Evolutionary conservation across 2,797 vertebrate genomes (phyloP).

Genomic region (Hipposideros larvatus): DNA sequence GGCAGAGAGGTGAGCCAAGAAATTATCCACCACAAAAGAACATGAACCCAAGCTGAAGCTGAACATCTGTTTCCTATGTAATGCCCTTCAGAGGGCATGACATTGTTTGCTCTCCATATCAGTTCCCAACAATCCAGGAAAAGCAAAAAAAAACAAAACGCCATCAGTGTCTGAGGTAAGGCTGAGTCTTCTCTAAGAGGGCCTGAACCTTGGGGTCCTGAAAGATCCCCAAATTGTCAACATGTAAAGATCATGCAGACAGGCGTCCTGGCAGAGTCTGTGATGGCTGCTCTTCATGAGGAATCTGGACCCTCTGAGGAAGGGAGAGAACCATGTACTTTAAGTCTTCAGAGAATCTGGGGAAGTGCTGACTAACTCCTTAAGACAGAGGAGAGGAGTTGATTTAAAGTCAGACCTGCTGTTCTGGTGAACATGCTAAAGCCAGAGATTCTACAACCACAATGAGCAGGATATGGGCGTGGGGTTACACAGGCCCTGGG

Average conservation of each 20-base stretch:
- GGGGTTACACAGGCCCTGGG: neutral
- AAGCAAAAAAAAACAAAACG: neutral
- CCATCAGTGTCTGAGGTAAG: neutral
- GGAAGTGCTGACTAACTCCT: neutral
- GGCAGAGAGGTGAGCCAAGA: constrained; percentile 58
- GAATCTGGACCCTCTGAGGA: neutral
- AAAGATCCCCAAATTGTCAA: neutral
- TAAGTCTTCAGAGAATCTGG: neutral
- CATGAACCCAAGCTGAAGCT: constrained; percentile 15
- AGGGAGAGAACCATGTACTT: neutral
- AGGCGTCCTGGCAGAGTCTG: neutral
- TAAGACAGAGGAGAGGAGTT: neutral
- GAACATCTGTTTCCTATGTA: constrained; percentile 72
- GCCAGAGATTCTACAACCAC: neutral
- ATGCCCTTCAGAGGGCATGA: constrained; percentile 53
- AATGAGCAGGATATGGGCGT: neutral
- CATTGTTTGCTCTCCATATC: constrained; percentile 55
- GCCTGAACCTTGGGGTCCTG: neutral
- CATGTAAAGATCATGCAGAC: neutral
- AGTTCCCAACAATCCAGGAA: neutral
- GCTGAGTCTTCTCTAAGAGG: neutral
- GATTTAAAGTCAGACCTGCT: neutral
- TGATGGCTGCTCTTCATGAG: neutral
- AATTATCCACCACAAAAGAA: constrained; percentile 64
- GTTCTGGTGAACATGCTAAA: neutral